Percentiles rank a stretch among this genome's conserved stretches.
These are phyloP conservation scores for Gymnoscopelus microlampas DNA, from an alignment of 2,797 vertebrate species.

Conservation along the genomic window DNA sequence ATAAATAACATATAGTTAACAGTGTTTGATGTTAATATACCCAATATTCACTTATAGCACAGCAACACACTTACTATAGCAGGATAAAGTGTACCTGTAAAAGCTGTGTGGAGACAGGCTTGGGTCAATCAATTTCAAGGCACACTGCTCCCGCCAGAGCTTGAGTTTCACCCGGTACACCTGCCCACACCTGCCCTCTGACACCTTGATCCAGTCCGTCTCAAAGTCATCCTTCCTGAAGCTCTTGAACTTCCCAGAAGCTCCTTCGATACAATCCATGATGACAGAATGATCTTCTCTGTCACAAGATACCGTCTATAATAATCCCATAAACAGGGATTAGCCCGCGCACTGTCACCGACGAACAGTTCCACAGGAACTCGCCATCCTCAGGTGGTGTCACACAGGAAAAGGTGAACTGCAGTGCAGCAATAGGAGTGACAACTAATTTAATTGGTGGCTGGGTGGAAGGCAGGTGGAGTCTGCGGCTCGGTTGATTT, in stretches of 20 bases:
- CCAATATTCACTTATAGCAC: not conserved
- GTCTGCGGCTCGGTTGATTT: constrained; percentile 3
- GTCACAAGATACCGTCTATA: constrained; percentile 20
- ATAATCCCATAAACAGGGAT: constrained; percentile 47
- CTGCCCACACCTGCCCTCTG: constrained; percentile 82
- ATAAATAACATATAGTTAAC: no score
- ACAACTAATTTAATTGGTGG: not conserved
- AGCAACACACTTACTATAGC: not conserved
- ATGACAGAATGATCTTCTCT: constrained; percentile 19
- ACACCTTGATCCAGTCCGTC: constrained; percentile 82
- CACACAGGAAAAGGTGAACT: not conserved
- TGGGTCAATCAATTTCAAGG: constrained; percentile 80
- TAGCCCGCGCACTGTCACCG: constrained; percentile 37
- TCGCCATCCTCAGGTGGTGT: not conserved
- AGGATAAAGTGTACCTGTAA: constrained; percentile 66
- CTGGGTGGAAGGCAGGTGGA: constrained; percentile 24
- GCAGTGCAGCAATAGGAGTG: not conserved
- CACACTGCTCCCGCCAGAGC: constrained; percentile 80
- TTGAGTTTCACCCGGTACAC: constrained; percentile 87
- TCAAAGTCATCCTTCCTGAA: constrained; percentile 88
- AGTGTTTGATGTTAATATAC: no score
- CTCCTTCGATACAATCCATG: constrained; percentile 57
- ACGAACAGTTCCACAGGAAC: constrained; percentile 22
- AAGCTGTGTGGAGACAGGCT: constrained; percentile 46
- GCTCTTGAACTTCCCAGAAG: constrained; percentile 56